A percentile compares a stretch with the other conserved stretches of the same genome.
These are phyloP conservation scores for Brachionus rotundiformis DNA, from an alignment of 1,140 invertebrate species.

Conservation along the genomic window DNA sequence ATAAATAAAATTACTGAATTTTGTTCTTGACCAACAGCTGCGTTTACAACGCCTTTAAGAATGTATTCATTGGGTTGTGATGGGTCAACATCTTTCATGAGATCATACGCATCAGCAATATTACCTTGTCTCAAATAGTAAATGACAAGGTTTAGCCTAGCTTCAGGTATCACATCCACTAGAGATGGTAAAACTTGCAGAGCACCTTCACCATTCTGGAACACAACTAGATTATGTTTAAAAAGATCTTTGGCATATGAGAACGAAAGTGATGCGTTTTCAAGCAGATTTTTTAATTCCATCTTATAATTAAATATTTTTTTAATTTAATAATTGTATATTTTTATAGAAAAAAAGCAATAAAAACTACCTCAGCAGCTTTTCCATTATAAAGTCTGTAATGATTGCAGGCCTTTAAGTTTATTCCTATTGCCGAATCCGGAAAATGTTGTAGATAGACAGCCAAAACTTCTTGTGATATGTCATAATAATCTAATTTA, in stretches of 20 bases:
- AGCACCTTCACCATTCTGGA: constrained; percentile 88
- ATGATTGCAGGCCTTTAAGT: constrained; percentile 82
- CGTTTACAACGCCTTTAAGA: constrained; percentile 91
- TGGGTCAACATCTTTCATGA: constrained; percentile 89
- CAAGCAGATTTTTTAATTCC: constrained; percentile 67
- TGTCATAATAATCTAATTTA: constrained; percentile 81
- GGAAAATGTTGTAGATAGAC: constrained; percentile 88
- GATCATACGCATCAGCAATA: constrained; percentile 80
- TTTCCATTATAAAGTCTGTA: constrained; percentile 89
- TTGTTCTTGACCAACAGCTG: constrained; percentile 85
- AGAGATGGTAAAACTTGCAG: constrained; percentile 83
- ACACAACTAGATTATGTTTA: constrained; percentile 88
- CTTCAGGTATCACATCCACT: constrained; percentile 93
- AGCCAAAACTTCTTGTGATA: constrained; percentile 79
- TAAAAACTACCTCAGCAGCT: constrained; percentile 72
- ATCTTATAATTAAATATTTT: constrained; percentile 56
- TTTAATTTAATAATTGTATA: background rate
- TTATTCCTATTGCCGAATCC: constrained; percentile 86
- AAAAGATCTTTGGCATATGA: constrained; percentile 89
- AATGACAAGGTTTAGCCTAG: constrained; percentile 90
- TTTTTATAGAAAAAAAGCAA: constrained; percentile 56
- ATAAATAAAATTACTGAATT: constrained; percentile 72
- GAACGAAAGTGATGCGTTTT: constrained; percentile 75
- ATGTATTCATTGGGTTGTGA: constrained; percentile 93
- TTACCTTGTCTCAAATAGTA: constrained; percentile 87